These are phyloP conservation scores for Baronia brevicornis DNA, from an alignment of 2,888 invertebrate genomes.

Conservation along the genomic window DNA sequence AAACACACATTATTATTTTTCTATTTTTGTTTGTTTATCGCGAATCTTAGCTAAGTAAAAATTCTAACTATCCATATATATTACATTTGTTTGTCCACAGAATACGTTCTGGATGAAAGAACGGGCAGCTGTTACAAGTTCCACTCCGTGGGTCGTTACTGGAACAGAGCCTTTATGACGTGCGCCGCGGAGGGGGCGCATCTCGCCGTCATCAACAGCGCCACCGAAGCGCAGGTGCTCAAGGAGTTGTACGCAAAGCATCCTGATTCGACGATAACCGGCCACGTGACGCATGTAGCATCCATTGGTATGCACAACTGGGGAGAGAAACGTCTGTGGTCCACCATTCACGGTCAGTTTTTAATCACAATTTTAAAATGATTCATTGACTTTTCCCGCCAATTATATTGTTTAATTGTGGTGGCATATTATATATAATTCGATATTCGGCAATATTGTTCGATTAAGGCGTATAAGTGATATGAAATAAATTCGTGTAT, in stretches of 20 bases:
- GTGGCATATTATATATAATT: conserved; percentile 23
- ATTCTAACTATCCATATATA: too few relatives aligned
- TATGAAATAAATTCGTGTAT: too few relatives aligned
- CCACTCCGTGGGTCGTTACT: conserved; percentile 19
- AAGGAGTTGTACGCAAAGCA: conserved; percentile 22
- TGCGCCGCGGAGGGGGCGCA: conserved; percentile 26
- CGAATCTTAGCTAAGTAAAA: too few relatives aligned
- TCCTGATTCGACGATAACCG: conserved; percentile 13
- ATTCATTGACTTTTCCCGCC: conserved; percentile 22
- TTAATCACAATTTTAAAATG: conserved; percentile 4
- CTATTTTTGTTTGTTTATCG: too few relatives aligned
- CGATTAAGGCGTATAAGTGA: too few relatives aligned
- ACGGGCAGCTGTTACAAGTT: conserved; percentile 29
- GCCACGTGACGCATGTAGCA: conserved; percentile 17
- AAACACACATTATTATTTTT: too few relatives aligned
- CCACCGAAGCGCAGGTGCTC: conserved; percentile 23
- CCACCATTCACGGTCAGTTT: conserved; percentile 29
- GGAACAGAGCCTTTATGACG: conserved; percentile 22
- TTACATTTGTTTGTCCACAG: conserved; percentile 14
- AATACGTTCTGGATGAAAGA: conserved; percentile 19
- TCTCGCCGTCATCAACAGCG: conserved; percentile 25
- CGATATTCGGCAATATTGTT: too few relatives aligned
- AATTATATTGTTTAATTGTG: conserved; percentile 14
- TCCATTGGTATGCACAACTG: conserved; percentile 29
- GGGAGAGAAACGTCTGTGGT: conserved; percentile 23